Evolutionary conservation across 2,888 invertebrate species (phyloP).

Genomic region (Lissocephala sabroskyi): DNA sequence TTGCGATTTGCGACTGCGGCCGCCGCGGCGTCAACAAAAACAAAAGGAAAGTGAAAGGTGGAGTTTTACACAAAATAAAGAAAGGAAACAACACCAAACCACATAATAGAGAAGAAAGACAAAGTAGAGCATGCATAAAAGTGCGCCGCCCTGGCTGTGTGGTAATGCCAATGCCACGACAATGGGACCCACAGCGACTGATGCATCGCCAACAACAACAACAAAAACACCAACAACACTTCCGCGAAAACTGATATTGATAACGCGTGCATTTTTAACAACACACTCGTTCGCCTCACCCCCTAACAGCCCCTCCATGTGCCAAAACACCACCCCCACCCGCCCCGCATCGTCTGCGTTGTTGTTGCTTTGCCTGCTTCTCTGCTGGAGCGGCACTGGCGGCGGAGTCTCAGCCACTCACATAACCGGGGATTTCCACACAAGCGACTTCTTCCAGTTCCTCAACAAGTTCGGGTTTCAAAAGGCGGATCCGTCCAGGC

Average conservation of each 20-base stretch:
- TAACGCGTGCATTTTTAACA: slow-evolving; percentile 29
- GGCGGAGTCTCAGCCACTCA: slow-evolving; percentile 72
- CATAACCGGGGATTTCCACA: slow-evolving; percentile 78
- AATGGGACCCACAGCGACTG: slow-evolving; percentile 11
- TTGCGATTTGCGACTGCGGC: too few species aligned
- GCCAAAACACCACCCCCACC: slow-evolving; percentile 7
- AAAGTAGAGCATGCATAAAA: slow-evolving; percentile 47
- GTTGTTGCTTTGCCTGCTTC: slow-evolving; percentile 5
- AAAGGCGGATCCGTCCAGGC: slow-evolving; percentile 86
- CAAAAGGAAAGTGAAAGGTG: slow-evolving; percentile 34
- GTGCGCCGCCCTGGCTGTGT: slow-evolving; percentile 50
- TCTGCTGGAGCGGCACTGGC: neutral
- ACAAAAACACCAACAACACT: slow-evolving; percentile 9
- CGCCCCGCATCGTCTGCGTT: slow-evolving; percentile 11
- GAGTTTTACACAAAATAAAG: slow-evolving; percentile 31
- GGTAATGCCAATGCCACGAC: slow-evolving; percentile 33
- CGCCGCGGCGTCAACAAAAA: too few species aligned
- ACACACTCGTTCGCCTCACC: slow-evolving; percentile 24
- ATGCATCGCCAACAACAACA: slow-evolving; percentile 8
- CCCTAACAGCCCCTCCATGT: neutral
- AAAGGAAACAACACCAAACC: neutral
- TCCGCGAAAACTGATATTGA: slow-evolving; percentile 9
- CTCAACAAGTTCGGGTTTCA: slow-evolving; percentile 97
- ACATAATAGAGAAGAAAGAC: slow-evolving; percentile 29
- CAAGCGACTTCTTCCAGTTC: slow-evolving; percentile 89